These are phyloP conservation scores for Anoura caudifer DNA, from an alignment of 2,113 vertebrate genomes.

Conservation along the genomic window DNA sequence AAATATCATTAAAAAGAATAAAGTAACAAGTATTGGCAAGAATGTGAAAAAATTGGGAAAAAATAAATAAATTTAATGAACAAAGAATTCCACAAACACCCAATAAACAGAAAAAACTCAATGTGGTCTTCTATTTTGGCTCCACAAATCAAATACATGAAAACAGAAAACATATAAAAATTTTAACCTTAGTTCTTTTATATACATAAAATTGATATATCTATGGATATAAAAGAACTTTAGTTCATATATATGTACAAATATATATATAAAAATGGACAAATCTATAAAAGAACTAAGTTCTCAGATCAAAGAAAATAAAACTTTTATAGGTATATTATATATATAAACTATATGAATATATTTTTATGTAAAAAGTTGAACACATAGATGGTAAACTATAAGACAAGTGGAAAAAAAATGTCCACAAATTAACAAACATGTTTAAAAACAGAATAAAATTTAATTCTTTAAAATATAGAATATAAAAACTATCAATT, in stretches of 20 bases:
- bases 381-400: background rate
- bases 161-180: background rate
- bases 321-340: too few species aligned
- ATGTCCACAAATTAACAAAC: background rate
- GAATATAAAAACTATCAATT: background rate
- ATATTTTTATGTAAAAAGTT: background rate
- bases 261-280: background rate
- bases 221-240: too few species aligned
- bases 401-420: background rate
- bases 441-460: background rate
- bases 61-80: too few species aligned
- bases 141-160: background rate
- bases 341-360: background rate
- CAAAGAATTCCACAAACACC: background rate
- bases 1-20: too few species aligned
- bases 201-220: too few species aligned
- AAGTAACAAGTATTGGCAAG: too few species aligned
- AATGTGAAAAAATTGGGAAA: too few species aligned
- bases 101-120: background rate
- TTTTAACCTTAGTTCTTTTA: background rate
- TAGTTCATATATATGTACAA: too few species aligned
- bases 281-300: background rate
- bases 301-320: background rate
- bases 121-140: background rate
- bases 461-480: background rate